phyloP scores from a whole-genome alignment of 2,888 invertebrate genomes.

The Pseudococcus jackbeardsleyi region DNA sequence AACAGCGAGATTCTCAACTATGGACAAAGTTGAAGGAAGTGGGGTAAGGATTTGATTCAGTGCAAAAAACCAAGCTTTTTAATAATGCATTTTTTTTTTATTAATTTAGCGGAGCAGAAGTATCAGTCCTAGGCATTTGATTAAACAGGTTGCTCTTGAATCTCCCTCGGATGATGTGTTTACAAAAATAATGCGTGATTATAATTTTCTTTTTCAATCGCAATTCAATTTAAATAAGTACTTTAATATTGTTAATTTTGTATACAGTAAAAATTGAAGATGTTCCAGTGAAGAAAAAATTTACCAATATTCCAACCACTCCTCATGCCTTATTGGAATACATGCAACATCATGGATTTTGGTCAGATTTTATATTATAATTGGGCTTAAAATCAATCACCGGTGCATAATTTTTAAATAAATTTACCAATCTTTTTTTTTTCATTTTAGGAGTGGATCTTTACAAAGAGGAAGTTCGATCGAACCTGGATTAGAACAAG shows the following conservation, averaged over 20 bases:
- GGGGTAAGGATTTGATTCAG: constrained; percentile 17
- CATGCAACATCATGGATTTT: constrained; percentile 63
- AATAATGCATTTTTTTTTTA: constrained; percentile 49
- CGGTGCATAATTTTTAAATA: neutral
- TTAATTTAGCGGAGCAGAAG: constrained; percentile 70
- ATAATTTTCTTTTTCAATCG: neutral
- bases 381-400: neutral
- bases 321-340: constrained; percentile 59
- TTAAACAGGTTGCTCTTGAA: constrained; percentile 79
- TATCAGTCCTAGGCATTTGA: constrained; percentile 76
- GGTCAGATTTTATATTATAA: neutral
- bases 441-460: constrained; percentile 56
- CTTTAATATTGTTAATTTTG: neutral
- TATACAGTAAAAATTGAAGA: neutral
- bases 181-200: constrained; percentile 46
- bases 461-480: constrained; percentile 67
- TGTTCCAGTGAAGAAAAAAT: constrained; percentile 9
- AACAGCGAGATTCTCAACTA: neutral
- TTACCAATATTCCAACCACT: constrained; percentile 54
- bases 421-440: neutral
- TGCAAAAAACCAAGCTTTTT: neutral
- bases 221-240: neutral
- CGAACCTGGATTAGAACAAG: constrained; percentile 71
- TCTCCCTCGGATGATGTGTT: constrained; percentile 72
- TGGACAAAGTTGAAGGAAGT: neutral